Percentiles rank a stretch among this genome's conserved stretches.
Conservation (phyloP, 2,888 invertebrate species). For the Tenodera sinensis region DNA sequence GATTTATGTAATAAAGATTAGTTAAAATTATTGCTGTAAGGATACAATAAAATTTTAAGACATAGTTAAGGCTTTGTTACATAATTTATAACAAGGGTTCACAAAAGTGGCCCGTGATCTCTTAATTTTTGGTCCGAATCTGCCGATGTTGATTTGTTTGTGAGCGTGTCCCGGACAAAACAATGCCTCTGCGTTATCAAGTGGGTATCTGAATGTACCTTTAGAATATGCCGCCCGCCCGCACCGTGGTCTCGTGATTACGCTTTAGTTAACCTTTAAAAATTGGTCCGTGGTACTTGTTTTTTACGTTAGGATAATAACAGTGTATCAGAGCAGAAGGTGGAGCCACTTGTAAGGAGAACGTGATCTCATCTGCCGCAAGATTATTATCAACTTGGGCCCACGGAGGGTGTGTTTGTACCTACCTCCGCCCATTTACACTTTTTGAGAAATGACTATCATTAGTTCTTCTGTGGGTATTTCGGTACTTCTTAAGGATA, state of each 20-base stretch:
- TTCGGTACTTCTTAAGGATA: neutral
- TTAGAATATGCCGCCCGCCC: neutral
- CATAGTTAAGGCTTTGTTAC: neutral
- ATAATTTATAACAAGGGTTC: neutral
- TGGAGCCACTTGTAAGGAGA: neutral
- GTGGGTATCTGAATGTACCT: neutral
- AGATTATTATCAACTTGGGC: neutral
- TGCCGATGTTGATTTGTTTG: neutral
- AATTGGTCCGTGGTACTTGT: neutral
- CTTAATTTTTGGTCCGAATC: neutral
- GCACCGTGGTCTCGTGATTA: neutral
- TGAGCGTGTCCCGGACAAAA: neutral
- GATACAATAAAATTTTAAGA: neutral
- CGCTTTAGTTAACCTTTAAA: neutral
- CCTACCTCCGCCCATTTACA: neutral
- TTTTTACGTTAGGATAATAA: neutral
- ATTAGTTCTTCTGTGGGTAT: neutral
- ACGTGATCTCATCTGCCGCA: neutral
- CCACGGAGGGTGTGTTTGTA: neutral
- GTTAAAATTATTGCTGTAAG: neutral
- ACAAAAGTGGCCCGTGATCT: neutral
- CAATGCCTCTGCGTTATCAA: neutral
- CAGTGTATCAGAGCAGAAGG: neutral
- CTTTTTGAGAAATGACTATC: neutral
- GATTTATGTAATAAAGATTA: neutral